Percentiles rank a stretch among this genome's conserved stretches.
Conservation (phyloP, 2,113 vertebrate species). For the Rutilus rutilus region DNA sequence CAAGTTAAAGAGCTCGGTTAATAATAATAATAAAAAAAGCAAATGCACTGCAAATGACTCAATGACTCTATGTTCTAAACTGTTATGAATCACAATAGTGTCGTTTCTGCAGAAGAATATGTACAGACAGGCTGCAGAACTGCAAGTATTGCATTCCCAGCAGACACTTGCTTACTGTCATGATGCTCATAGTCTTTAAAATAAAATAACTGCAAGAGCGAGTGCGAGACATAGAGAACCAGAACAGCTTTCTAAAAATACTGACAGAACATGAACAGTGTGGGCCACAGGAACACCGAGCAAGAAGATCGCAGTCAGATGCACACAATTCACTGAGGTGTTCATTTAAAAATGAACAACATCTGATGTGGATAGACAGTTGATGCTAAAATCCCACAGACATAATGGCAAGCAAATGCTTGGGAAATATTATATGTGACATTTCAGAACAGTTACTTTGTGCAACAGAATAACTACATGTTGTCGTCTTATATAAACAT, state of each 20-base stretch:
- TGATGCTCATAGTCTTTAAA: constrained; percentile 20
- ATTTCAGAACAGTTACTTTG: constrained; percentile 11
- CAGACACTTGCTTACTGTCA: constrained; percentile 24
- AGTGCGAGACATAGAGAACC: not conserved
- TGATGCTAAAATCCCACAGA: not conserved
- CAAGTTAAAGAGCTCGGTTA: not conserved
- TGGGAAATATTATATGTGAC: not conserved
- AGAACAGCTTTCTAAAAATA: constrained; percentile 43
- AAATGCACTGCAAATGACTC: not conserved
- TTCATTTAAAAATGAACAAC: not conserved
- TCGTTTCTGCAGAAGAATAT: not conserved
- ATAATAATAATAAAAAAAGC: not conserved
- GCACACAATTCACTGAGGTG: not conserved
- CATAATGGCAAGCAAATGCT: not conserved
- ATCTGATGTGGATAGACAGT: not conserved
- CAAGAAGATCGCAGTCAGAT: not conserved
- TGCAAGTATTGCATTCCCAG: not conserved
- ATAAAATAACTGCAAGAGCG: constrained; percentile 6
- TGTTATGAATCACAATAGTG: not conserved
- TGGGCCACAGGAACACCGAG: constrained; percentile 2
- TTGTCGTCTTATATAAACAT: not conserved
- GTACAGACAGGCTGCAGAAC: not conserved
- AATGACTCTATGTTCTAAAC: not conserved
- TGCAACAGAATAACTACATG: not conserved
- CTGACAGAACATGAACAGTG: not conserved